Conservation (phyloP, 2,797 vertebrate species). For the Platyrinchus mystaceus region DNA sequence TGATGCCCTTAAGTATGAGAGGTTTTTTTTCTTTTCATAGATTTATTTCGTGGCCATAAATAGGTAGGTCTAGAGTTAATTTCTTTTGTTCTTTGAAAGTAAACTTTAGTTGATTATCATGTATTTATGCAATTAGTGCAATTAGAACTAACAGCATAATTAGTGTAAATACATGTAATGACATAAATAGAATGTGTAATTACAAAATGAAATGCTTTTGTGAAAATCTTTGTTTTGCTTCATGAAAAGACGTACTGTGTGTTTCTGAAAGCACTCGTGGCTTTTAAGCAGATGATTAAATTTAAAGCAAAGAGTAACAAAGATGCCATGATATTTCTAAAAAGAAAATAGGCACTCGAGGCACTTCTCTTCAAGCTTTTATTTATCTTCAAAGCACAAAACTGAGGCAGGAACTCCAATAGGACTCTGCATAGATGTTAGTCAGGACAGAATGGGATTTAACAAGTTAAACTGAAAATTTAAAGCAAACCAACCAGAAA, state of each 20-base stretch:
- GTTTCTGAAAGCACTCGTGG: background rate
- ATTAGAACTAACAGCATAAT: conserved; percentile 72
- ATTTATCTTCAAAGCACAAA: background rate
- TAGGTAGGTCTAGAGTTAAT: conserved; percentile 36
- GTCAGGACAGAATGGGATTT: background rate
- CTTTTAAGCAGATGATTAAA: background rate
- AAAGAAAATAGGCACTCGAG: background rate
- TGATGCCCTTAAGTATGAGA: background rate
- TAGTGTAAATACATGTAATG: conserved; percentile 65
- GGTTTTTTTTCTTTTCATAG: background rate
- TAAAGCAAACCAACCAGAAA: background rate
- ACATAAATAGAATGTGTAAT: conserved; percentile 66
- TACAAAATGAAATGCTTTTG: conserved; percentile 33
- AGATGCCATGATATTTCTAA: background rate
- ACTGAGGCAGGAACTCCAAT: background rate
- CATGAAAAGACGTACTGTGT: background rate
- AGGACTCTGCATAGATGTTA: background rate
- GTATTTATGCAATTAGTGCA: conserved; percentile 75
- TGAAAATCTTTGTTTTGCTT: conserved; percentile 39
- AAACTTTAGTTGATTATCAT: conserved; percentile 60
- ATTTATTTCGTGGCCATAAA: background rate
- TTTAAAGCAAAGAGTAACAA: conserved; percentile 2
- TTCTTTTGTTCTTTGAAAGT: conserved; percentile 69
- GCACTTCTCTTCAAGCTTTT: background rate
- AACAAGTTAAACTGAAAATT: background rate